phyloP scores from a whole-genome alignment of 2,113 vertebrate genomes.

The Neotoma lepida region DNA sequence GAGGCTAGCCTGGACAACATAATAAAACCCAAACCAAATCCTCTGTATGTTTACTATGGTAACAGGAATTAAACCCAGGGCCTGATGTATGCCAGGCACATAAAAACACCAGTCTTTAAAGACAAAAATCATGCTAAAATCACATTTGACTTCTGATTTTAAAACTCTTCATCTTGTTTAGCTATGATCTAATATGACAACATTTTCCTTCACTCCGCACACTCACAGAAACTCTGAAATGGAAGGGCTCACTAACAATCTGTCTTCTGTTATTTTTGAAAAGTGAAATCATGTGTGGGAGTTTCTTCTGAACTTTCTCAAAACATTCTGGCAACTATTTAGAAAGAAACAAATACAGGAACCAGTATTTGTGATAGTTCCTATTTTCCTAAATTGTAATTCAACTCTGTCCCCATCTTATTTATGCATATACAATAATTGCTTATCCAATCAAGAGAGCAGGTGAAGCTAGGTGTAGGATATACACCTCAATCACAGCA shows the following conservation, averaged over 20 bases:
- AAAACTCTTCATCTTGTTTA: constrained; percentile 1
- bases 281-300: not conserved
- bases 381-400: constrained; percentile 38
- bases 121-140: not conserved
- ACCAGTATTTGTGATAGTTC: not conserved
- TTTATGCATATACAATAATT: constrained; percentile 43
- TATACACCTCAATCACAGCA: not conserved
- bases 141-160: not conserved
- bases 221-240: not conserved
- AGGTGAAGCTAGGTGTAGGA: not conserved
- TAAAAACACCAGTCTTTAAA: constrained; percentile 53
- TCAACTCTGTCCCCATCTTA: constrained; percentile 16
- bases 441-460: constrained; percentile 58
- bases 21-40: not conserved
- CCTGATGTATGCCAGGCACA: not conserved
- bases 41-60: not conserved
- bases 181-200: constrained; percentile 29
- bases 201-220: not conserved
- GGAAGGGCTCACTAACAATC: not conserved
- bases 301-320: constrained; percentile 47
- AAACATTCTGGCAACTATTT: not conserved
- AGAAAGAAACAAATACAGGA: not conserved
- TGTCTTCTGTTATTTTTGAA: constrained; percentile 4
- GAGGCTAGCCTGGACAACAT: not conserved
- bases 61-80: no score